phyloP scores from a whole-genome alignment of 2,797 vertebrate genomes.

The Phataginus tricuspis region DNA sequence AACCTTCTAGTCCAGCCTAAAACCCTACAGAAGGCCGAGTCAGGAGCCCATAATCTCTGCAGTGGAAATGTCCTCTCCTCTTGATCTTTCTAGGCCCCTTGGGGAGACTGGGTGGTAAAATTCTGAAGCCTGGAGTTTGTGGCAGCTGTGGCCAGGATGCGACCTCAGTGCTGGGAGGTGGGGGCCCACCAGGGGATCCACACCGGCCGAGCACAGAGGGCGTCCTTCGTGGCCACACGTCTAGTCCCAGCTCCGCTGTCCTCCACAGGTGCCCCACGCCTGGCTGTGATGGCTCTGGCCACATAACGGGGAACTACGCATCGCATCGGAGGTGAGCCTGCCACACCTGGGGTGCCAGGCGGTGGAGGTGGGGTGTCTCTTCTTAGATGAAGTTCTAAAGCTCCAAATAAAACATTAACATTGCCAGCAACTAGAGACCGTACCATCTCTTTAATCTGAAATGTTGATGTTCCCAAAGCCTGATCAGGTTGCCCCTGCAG shows the following conservation, averaged over 20 bases:
- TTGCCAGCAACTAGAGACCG: conserved; percentile 67
- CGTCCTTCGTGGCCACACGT: neutral
- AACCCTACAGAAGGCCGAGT: neutral
- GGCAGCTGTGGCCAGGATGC: no score
- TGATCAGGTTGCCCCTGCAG: conserved; percentile 72
- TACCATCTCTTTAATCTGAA: conserved; percentile 81
- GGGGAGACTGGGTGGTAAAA: neutral
- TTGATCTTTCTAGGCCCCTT: neutral
- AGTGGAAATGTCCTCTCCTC: neutral
- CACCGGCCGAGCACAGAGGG: neutral
- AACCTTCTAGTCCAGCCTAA: neutral
- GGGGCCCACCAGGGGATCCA: neutral
- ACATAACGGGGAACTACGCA: conserved; percentile 98
- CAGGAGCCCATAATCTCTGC: neutral
- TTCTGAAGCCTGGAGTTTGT: neutral
- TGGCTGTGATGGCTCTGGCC: conserved; percentile 98
- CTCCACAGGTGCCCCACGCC: conserved; percentile 95
- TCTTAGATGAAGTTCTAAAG: conserved; percentile 64
- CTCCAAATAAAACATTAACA: conserved; percentile 69
- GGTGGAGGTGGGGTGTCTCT: neutral
- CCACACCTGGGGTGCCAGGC: fast-evolving
- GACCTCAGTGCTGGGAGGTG: neutral
- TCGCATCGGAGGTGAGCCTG: conserved; percentile 95
- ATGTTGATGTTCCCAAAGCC: conserved; percentile 76
- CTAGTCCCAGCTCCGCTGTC: conserved; percentile 67